A percentile compares a stretch with the other conserved stretches of the same genome.
phyloP scores from a whole-genome alignment of 2,113 vertebrate genomes.

The Tapirus terrestris region DNA sequence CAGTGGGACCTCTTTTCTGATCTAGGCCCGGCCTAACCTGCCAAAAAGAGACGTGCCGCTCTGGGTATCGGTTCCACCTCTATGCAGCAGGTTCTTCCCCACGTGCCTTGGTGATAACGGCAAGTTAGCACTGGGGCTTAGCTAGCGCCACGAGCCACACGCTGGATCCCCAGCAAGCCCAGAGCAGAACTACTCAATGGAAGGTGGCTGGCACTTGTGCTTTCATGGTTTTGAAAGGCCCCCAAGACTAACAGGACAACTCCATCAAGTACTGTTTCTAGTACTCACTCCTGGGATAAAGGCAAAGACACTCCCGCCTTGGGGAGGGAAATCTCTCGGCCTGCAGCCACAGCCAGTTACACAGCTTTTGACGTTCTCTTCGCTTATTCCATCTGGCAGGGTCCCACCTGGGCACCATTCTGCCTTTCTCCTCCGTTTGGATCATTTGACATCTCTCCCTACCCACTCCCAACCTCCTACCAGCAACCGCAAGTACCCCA shows the following conservation, averaged over 20 bases:
- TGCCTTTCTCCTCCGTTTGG: not conserved
- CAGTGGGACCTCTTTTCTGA: not conserved
- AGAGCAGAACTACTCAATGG: not conserved
- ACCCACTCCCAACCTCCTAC: not conserved
- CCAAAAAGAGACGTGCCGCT: not conserved
- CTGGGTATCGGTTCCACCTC: not conserved
- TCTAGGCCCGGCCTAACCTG: not conserved
- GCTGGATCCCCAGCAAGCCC: no score
- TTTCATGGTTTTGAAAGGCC: not conserved
- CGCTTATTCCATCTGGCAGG: not conserved
- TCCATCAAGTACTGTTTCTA: not conserved
- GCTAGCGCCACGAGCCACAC: no score
- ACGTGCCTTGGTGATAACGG: not conserved
- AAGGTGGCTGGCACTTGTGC: not conserved
- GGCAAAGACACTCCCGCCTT: not conserved
- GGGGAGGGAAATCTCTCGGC: not conserved
- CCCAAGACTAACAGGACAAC: not conserved
- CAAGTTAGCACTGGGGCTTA: not conserved
- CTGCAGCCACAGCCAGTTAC: not conserved
- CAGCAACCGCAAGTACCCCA: not conserved
- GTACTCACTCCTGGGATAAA: not conserved
- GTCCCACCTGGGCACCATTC: not conserved
- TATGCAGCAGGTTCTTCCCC: not conserved
- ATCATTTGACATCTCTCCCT: not conserved
- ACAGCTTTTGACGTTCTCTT: not conserved